Evolutionary conservation across 2,888 invertebrate species (phyloP).

Genomic region (Drosophila kambysellisi): DNA sequence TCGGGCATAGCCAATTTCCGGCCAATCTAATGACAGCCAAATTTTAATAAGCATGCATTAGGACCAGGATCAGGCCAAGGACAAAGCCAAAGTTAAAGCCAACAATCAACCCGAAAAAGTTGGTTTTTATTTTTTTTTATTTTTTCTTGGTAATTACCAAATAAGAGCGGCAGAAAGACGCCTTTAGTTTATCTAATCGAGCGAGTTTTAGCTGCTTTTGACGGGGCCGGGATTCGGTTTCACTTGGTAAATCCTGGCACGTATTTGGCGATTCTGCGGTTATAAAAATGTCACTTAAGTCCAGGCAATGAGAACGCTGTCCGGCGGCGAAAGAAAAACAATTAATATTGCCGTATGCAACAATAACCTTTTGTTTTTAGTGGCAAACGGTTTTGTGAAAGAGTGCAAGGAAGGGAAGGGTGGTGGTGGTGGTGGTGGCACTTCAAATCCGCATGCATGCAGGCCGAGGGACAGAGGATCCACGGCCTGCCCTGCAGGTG

Average conservation of each 20-base stretch:
- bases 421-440: neutral
- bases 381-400: slow-evolving; percentile 17
- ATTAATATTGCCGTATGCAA: slow-evolving; percentile 76
- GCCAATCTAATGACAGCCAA: slow-evolving; percentile 63
- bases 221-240: neutral
- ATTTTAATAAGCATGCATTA: slow-evolving; percentile 77
- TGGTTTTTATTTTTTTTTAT: slow-evolving; percentile 16
- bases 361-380: slow-evolving; percentile 77
- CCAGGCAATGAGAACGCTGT: slow-evolving; percentile 36
- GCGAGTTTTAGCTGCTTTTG: slow-evolving; percentile 24
- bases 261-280: slow-evolving; percentile 54
- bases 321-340: slow-evolving; percentile 63
- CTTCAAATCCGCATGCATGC: slow-evolving; percentile 7
- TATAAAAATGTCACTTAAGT: slow-evolving; percentile 75
- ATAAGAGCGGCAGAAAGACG: slow-evolving; percentile 40
- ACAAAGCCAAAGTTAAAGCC: slow-evolving; percentile 27
- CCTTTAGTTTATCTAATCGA: slow-evolving; percentile 66
- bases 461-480: slow-evolving; percentile 17
- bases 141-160: slow-evolving; percentile 52
- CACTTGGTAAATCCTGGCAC: slow-evolving; percentile 50
- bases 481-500: slow-evolving; percentile 70
- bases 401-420: neutral
- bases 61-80: neutral
- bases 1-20: slow-evolving; percentile 51
- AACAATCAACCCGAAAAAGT: slow-evolving; percentile 41